Conservation (phyloP, 2,113 vertebrate species). For the Naja naja region DNA sequence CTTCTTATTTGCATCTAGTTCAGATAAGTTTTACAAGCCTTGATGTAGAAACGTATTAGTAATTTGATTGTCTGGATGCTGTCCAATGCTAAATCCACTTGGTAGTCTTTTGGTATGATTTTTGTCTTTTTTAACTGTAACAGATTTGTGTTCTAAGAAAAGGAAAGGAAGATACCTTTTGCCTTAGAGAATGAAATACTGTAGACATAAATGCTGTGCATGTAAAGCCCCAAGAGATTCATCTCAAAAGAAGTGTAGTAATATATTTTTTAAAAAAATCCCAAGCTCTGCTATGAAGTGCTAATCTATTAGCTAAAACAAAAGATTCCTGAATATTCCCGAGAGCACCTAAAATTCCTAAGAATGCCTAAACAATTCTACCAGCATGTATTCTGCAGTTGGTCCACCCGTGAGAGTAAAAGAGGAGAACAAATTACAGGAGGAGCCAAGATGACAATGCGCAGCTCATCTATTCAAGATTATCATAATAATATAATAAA, state of each 20-base stretch:
- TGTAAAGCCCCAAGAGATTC: not conserved
- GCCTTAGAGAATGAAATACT: not conserved
- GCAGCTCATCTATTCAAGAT: slow-evolving; percentile 3
- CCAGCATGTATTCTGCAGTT: not conserved
- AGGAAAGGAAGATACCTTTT: not conserved
- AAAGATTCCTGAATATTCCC: too few species aligned
- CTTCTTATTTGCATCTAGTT: not conserved
- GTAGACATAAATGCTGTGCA: not conserved
- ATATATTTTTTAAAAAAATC: not conserved
- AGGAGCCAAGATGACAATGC: not conserved
- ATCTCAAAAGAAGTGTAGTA: not conserved
- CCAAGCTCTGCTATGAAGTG: not conserved
- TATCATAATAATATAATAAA: slow-evolving; percentile 21
- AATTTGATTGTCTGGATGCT: not conserved
- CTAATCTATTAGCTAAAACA: not conserved
- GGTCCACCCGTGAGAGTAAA: not conserved
- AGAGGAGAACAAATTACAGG: not conserved
- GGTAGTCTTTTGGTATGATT: not conserved
- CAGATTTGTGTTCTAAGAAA: not conserved
- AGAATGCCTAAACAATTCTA: not conserved
- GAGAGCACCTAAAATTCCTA: not conserved
- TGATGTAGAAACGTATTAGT: not conserved
- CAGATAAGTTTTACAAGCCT: not conserved
- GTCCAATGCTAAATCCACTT: not conserved
- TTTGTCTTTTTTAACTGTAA: not conserved